A percentile compares a stretch with the other conserved stretches of the same genome.
Conservation (phyloP, 2,797 vertebrate species). For the Adrianichthys oophorus region DNA sequence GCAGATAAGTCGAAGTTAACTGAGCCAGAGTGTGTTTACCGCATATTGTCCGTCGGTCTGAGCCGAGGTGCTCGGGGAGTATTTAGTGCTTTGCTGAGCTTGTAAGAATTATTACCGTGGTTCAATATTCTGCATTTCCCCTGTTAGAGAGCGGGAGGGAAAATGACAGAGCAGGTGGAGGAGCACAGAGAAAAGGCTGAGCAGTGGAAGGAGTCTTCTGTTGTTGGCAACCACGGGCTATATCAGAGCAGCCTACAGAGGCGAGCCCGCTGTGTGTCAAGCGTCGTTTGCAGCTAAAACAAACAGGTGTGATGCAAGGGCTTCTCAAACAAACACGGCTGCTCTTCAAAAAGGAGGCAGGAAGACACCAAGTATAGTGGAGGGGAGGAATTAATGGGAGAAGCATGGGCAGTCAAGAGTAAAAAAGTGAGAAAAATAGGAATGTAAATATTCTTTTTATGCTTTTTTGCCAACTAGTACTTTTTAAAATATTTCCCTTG, state of each 20-base stretch:
- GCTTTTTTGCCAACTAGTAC: neutral
- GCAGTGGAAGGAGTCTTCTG: conserved; percentile 64
- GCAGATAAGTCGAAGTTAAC: conserved; percentile 51
- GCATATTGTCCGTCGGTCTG: conserved; percentile 53
- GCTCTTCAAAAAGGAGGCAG: conserved; percentile 67
- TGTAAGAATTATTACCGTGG: conserved; percentile 62
- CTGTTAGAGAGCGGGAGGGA: conserved; percentile 36
- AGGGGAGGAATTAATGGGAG: conserved; percentile 57
- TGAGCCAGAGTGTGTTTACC: conserved; percentile 55
- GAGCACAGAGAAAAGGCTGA: conserved; percentile 34
- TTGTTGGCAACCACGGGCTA: conserved; percentile 69
- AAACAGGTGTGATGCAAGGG: conserved; percentile 80
- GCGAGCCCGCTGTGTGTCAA: conserved; percentile 66
- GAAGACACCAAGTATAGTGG: conserved; percentile 46
- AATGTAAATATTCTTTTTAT: conserved; percentile 29
- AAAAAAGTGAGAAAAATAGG: conserved; percentile 33
- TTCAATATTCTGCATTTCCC: conserved; percentile 57
- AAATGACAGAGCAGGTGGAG: conserved; percentile 23
- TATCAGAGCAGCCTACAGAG: conserved; percentile 67
- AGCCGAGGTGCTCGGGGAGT: conserved; percentile 62
- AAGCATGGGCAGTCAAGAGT: conserved; percentile 53
- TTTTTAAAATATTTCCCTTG: conserved; percentile 2
- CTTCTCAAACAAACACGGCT: conserved; percentile 74
- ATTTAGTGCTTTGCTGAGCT: conserved; percentile 64
- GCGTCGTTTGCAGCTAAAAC: conserved; percentile 79